A percentile compares a stretch with the other conserved stretches of the same genome.
Conservation (phyloP, 1,140 invertebrate genomes). For the Hyles euphorbiae region DNA sequence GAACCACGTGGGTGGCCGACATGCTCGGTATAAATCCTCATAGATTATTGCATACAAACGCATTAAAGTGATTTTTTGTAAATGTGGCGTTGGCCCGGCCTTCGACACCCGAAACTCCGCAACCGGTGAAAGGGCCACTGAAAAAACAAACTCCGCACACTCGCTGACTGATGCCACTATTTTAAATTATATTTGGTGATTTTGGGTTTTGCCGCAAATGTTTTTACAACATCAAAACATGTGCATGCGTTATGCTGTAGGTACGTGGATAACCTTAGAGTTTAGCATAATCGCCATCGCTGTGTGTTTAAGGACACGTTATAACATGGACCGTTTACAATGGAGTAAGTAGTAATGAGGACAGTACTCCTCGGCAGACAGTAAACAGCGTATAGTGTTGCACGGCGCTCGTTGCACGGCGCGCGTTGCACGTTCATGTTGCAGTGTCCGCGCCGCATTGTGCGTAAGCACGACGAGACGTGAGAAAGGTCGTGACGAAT, state of each 20-base stretch:
- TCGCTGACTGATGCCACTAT: slow-evolving; percentile 3
- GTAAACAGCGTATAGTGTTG: too few relatives aligned
- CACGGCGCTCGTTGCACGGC: too few relatives aligned
- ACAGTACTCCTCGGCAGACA: too few relatives aligned
- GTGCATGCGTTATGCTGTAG: too few relatives aligned
- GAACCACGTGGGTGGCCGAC: slow-evolving; percentile 67
- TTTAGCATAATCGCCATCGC: too few relatives aligned
- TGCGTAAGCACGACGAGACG: slow-evolving; percentile 6
- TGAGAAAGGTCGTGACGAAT: slow-evolving; percentile 47
- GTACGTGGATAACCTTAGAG: too few relatives aligned
- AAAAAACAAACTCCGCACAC: slow-evolving; percentile 52
- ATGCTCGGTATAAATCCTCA: slow-evolving; percentile 55
- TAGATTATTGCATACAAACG: slow-evolving; percentile 59
- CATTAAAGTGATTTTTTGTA: slow-evolving; percentile 60
- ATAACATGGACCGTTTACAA: background rate
- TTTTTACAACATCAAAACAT: too few relatives aligned
- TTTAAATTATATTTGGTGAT: background rate
- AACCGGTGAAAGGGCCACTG: slow-evolving; percentile 62
- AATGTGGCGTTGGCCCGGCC: slow-evolving; percentile 39
- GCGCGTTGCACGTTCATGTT: too few relatives aligned
- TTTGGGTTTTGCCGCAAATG: too few relatives aligned
- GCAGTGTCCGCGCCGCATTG: too few relatives aligned
- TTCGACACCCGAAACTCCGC: slow-evolving; percentile 48
- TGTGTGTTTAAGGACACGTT: too few relatives aligned
- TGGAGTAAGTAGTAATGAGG: background rate